Percentiles rank a stretch among this genome's conserved stretches.
These are phyloP conservation scores for Arizona elegans DNA, from an alignment of 2,113 vertebrate species.

Conservation along the genomic window DNA sequence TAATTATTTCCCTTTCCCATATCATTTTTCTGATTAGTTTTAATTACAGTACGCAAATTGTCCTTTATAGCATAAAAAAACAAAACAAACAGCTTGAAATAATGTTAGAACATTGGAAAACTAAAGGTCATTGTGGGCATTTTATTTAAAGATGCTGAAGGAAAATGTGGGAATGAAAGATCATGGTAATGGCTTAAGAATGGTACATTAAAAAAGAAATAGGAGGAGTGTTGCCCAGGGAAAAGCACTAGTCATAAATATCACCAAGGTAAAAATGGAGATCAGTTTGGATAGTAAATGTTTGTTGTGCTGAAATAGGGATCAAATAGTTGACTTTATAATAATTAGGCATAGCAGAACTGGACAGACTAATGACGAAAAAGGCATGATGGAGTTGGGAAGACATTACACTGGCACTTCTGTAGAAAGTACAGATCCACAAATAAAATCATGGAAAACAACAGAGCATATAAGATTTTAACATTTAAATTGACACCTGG, in stretches of 20 bases:
- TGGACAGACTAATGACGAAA: background rate
- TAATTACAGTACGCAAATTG: background rate
- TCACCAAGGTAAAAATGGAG: background rate
- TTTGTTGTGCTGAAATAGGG: background rate
- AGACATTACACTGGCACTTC: background rate
- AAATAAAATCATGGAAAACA: background rate
- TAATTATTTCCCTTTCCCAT: background rate
- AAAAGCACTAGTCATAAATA: background rate
- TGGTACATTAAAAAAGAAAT: background rate
- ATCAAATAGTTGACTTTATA: background rate
- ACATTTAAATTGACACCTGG: background rate
- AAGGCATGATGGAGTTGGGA: background rate
- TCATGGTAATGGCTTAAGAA: background rate
- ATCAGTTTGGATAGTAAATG: background rate
- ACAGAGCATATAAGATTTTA: background rate
- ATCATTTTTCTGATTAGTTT: background rate
- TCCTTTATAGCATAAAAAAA: background rate
- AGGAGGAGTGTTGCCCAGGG: background rate
- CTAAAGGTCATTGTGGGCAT: background rate
- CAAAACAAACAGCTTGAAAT: background rate
- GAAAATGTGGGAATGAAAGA: background rate
- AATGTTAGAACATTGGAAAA: background rate
- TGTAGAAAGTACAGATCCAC: background rate
- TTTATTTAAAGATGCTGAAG: background rate
- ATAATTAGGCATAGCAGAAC: background rate